Evolutionary conservation across 2,797 vertebrate species (phyloP).

Genomic region (Paratrypauchen microcephalus): DNA sequence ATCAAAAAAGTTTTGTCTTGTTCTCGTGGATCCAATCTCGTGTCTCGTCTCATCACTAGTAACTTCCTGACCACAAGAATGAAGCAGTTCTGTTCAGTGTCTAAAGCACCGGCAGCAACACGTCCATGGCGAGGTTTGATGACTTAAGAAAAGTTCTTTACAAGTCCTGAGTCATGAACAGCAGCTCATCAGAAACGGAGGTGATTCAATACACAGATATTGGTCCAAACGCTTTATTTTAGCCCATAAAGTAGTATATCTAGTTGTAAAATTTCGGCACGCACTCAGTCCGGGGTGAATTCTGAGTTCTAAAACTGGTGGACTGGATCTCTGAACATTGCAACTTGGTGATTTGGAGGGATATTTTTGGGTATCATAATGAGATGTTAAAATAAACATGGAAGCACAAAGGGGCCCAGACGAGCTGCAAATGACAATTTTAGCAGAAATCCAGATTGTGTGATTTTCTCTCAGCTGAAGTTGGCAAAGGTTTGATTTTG

Average conservation of each 20-base stretch:
- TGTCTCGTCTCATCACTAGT: neutral
- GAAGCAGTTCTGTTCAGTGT: constrained; percentile 35
- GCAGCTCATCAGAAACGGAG: neutral
- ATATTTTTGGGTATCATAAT: too few species aligned
- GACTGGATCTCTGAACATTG: too few species aligned
- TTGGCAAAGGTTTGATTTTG: neutral
- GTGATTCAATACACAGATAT: too few species aligned
- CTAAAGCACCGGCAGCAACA: constrained; percentile 26
- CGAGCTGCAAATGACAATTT: too few species aligned
- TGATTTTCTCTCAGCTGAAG: neutral
- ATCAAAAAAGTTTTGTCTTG: neutral
- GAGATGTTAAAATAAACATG: too few species aligned
- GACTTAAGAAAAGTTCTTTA: constrained; percentile 5
- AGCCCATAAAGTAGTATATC: too few species aligned
- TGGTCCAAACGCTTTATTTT: too few species aligned
- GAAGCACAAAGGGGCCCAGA: too few species aligned
- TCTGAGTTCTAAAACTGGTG: neutral
- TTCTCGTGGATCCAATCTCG: neutral
- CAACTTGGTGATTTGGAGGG: too few species aligned
- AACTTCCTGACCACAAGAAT: constrained; percentile 56
- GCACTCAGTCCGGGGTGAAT: too few species aligned
- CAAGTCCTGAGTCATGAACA: constrained; percentile 30
- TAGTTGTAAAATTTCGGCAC: too few species aligned
- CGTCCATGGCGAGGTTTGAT: constrained; percentile 47
- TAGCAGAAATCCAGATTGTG: too few species aligned